phyloP scores from a whole-genome alignment of 2,113 vertebrate species.

The Piliocolobus tephrosceles region DNA sequence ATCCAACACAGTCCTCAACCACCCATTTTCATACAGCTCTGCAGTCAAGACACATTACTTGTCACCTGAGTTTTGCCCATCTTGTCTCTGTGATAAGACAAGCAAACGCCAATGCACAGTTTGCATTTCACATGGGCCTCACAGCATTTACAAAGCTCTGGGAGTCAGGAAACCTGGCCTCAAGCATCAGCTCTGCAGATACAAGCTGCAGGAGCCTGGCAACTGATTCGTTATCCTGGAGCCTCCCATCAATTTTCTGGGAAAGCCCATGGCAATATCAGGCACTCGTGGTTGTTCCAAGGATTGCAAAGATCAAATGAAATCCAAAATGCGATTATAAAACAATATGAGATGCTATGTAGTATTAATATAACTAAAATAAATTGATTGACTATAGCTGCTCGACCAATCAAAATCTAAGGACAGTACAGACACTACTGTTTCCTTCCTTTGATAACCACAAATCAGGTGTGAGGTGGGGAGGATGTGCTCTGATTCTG shows the following conservation, averaged over 20 bases:
- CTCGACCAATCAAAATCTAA: background rate
- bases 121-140: background rate
- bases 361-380: background rate
- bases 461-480: fast-evolving
- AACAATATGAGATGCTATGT: background rate
- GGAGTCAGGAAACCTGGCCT: background rate
- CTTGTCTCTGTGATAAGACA: background rate
- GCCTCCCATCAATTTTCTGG: background rate
- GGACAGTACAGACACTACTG: fast-evolving
- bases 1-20: background rate
- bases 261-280: background rate
- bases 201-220: fast-evolving
- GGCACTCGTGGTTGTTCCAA: background rate
- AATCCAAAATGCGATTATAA: background rate
- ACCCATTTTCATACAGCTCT: background rate
- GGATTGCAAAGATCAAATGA: background rate
- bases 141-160: background rate
- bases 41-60: background rate
- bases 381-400: background rate
- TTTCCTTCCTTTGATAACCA: background rate
- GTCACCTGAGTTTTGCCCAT: fast-evolving
- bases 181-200: background rate
- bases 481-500: background rate
- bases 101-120: background rate
- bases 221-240: background rate